A percentile compares a stretch with the other conserved stretches of the same genome.
phyloP scores from a whole-genome alignment of 2,888 invertebrate species.

The Coenonympha arcania region DNA sequence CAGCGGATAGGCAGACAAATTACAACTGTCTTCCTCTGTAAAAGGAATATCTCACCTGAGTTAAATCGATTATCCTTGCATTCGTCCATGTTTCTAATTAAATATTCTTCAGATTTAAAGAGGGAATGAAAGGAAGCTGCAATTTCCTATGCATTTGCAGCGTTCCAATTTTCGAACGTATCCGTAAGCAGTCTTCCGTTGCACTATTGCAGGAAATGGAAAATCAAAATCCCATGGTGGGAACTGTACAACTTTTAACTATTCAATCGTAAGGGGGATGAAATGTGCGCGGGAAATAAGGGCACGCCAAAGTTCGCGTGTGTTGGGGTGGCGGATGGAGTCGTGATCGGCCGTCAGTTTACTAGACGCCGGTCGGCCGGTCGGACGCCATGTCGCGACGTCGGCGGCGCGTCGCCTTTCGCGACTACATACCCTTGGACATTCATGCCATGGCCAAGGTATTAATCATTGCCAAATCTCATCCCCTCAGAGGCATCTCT shows the following conservation, averaged over 20 bases:
- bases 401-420: slow-evolving; percentile 64
- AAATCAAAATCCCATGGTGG: slow-evolving; percentile 1
- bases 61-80: too few species aligned
- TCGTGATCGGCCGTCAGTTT: too few species aligned
- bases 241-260: slow-evolving; percentile 8
- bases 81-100: background rate
- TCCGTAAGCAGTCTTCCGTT: slow-evolving; percentile 2
- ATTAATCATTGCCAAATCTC: slow-evolving; percentile 24
- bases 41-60: too few species aligned
- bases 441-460: slow-evolving; percentile 69
- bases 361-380: slow-evolving; percentile 52
- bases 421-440: slow-evolving; percentile 68
- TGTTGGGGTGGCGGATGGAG: slow-evolving; percentile 24
- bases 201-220: slow-evolving; percentile 4
- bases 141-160: background rate
- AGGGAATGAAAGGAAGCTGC: background rate
- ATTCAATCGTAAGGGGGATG: slow-evolving; percentile 22
- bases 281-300: slow-evolving; percentile 26
- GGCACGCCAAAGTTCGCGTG: slow-evolving; percentile 22
- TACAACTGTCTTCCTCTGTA: too few species aligned
- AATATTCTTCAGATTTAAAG: background rate
- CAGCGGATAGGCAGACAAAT: too few species aligned
- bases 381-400: slow-evolving; percentile 59
- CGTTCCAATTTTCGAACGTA: slow-evolving; percentile 1
- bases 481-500: background rate